Percentiles rank a stretch among this genome's conserved stretches.
phyloP scores from a whole-genome alignment of 1,140 invertebrate species.

The Trinorchestia longiramus region DNA sequence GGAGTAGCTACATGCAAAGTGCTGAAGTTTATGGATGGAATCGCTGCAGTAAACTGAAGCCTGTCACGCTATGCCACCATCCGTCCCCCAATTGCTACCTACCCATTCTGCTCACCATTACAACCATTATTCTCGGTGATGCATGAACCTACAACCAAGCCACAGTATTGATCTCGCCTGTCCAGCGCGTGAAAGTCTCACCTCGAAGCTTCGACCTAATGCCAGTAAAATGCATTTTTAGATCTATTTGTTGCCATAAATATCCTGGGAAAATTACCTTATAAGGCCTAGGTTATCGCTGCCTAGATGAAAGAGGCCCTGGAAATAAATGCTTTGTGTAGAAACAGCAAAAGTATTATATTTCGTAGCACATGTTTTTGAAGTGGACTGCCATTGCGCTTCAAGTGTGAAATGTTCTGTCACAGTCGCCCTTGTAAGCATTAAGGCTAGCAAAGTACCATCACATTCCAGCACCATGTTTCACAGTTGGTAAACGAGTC shows the following conservation, averaged over 20 bases:
- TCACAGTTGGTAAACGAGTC: background rate
- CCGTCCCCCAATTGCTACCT: conserved; percentile 24
- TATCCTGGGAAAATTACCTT: background rate
- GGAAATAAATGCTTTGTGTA: background rate
- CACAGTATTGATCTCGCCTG: background rate
- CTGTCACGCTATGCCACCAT: conserved; percentile 39
- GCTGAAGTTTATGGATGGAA: conserved; percentile 21
- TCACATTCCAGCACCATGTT: background rate
- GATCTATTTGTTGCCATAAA: background rate
- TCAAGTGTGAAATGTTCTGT: background rate
- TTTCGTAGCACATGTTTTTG: background rate
- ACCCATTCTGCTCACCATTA: background rate
- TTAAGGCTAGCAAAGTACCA: no score
- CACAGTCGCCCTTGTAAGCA: no score
- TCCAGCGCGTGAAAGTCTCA: background rate
- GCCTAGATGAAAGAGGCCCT: background rate
- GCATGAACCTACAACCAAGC: background rate
- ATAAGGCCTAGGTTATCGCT: background rate
- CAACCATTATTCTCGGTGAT: conserved; percentile 17
- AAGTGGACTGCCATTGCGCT: no score
- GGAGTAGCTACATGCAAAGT: background rate
- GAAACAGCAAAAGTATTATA: background rate
- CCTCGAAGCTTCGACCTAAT: background rate
- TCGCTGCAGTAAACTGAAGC: background rate
- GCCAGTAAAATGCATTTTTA: background rate